Percentiles rank a stretch among this genome's conserved stretches.
Evolutionary conservation across 2,797 vertebrate genomes (phyloP).

Genomic region (Cyprinella venusta): DNA sequence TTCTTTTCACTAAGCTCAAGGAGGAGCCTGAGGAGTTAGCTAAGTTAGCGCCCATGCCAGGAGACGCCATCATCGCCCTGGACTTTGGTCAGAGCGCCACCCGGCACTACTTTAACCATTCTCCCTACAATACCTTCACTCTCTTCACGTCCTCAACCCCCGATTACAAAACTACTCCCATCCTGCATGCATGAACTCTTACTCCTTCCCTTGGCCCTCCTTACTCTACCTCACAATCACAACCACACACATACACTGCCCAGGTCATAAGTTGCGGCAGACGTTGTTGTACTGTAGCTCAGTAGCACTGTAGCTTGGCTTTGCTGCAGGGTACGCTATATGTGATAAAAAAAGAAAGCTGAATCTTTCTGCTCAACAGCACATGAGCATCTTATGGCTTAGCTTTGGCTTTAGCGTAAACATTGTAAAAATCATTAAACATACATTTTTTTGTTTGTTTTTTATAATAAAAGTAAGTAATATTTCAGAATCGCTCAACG

Average conservation of each 20-base stretch:
- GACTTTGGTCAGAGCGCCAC: slow-evolving; percentile 80
- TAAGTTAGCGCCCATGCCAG: slow-evolving; percentile 84
- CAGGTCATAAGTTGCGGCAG: slow-evolving; percentile 35
- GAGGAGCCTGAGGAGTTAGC: slow-evolving; percentile 85
- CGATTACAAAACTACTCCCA: slow-evolving; percentile 51
- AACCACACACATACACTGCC: slow-evolving; percentile 41
- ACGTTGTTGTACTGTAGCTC: slow-evolving; percentile 47
- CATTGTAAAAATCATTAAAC: neutral
- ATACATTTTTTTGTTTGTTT: slow-evolving; percentile 20
- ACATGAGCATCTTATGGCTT: slow-evolving; percentile 20
- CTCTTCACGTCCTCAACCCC: slow-evolving; percentile 51
- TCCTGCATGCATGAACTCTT: slow-evolving; percentile 60
- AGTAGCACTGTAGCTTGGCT: slow-evolving; percentile 57
- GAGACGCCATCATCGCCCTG: slow-evolving; percentile 86
- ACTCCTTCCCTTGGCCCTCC: slow-evolving; percentile 15
- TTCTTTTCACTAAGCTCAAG: slow-evolving; percentile 84
- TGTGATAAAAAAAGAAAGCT: neutral
- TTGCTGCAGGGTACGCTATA: slow-evolving; percentile 49
- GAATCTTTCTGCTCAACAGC: slow-evolving; percentile 17
- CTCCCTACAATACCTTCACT: slow-evolving; percentile 52
- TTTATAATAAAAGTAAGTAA: slow-evolving; percentile 29
- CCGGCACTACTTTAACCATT: slow-evolving; percentile 53
- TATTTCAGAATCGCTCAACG: neutral
- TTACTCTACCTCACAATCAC: slow-evolving; percentile 60
- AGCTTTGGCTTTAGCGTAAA: slow-evolving; percentile 28